Percentiles rank a stretch among this genome's conserved stretches.
Conservation (phyloP, 2,113 vertebrate species). For the Penelope pileata region DNA sequence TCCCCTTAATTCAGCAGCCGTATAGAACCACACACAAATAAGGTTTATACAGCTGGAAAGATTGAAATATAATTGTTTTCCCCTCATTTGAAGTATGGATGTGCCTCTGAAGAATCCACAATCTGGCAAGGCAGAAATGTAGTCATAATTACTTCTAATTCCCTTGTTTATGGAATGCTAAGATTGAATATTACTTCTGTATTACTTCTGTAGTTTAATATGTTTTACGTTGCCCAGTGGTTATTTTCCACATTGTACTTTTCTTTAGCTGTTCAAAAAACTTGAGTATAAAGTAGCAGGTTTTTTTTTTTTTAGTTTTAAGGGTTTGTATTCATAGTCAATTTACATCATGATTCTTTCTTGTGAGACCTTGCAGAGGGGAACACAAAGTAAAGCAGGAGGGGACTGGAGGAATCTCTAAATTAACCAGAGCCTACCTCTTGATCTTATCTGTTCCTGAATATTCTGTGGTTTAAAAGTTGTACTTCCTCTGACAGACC, state of each 20-base stretch:
- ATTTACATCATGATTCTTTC: not conserved
- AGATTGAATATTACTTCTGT: not conserved
- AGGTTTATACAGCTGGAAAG: constrained; percentile 57
- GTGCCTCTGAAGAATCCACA: not conserved
- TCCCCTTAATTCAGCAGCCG: constrained; percentile 40
- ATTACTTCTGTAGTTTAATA: not conserved
- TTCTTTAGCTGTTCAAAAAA: not conserved
- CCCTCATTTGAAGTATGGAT: not conserved
- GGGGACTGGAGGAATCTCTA: not conserved
- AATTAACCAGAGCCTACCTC: not conserved
- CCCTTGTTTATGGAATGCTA: not conserved
- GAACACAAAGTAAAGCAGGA: not conserved
- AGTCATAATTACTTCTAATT: not conserved
- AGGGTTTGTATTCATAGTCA: not conserved
- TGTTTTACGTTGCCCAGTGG: not conserved
- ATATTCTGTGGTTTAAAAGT: not conserved
- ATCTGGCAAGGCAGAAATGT: not conserved
- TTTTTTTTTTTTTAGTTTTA: not conserved
- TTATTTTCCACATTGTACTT: not conserved
- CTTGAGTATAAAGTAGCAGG: not conserved
- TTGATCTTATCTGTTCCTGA: not conserved
- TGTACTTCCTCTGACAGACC: not conserved
- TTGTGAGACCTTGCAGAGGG: not conserved
- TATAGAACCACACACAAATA: constrained; percentile 58
- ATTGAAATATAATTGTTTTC: not conserved